Evolutionary conservation across 1,140 invertebrate species (phyloP), one percentile per base, ranked within the genome.

Genomic region (Cherax destructor): DNA sequence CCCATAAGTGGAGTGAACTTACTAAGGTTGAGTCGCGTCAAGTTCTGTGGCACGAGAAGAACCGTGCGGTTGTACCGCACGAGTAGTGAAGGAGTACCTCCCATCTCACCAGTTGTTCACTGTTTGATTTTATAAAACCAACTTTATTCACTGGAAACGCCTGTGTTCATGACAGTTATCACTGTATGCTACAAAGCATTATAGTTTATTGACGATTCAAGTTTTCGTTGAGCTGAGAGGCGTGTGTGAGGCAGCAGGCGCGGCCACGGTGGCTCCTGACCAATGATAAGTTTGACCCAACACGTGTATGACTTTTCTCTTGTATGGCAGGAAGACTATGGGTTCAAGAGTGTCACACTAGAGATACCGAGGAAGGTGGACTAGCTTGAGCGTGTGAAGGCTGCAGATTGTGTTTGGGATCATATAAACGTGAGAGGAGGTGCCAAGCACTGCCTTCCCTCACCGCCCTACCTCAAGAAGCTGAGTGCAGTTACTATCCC

Each of bases 11-110:
- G 6, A 6, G 21, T 24, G 21, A 30, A 83, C 81, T 83, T 49
- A 83, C 81, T 86, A n/a, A 78, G 72, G 11, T 86, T 86, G 16
- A 52, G 13, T 0, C 41, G 49, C 50, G 59, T 52, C 49, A 86
- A 16, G 7, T 59, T 72, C 13, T 76, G 49, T 1, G 85, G 52
- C 7, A 86, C 72, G 6, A 86, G 74, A 18, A 30, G 76, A 0
- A 61, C n/a, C n/a, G 85, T 78, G 50, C 59, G 52, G 74, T 86
- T 86, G 52, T 86, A 86, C 7, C 30, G 85, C 6, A 52, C n/a
- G n/a, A 86, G 76, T 3, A 69, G 59, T 1, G 81, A 24, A 13
- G 59, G 47, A 13, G 52, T 1, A 13, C 52, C 52, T 56, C 52
- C 52, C 52, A 56, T 56, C 30, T 41, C 30, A 41, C 30, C 30